Evolutionary conservation across 2,888 invertebrate genomes (phyloP), one percentile per base, ranked within the genome.

Genomic region (Drosophila buzzatii): DNA sequence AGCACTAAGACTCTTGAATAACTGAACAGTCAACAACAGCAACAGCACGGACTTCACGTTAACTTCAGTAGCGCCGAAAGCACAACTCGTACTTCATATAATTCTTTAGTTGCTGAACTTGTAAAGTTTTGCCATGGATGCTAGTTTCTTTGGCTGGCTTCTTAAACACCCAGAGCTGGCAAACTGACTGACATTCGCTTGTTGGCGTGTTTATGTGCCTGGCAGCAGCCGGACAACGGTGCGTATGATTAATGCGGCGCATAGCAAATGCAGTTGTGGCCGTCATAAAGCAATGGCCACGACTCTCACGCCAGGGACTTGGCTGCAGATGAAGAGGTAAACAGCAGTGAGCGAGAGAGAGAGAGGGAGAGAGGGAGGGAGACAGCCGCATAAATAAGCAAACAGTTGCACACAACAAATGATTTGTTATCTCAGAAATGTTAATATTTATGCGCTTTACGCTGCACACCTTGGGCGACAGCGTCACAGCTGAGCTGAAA

Each of bases 201-300:
- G 52, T 41, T 62, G 70, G 47, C 53, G 49, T 73, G 70, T 64
- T 65, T 63, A 52, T 73, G 55, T 44, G 73, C 57, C 42, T 37
- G 20, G 58, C 61, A 55, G 56, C 58, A 44, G 57, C 49, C 76
- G 78, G 80, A 75, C 80, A 41, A 70, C 67, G 67, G 79, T 80
- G 80, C 80, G 82, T 80, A 80, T 80, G 82, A 81, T 82, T 80
- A 80, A 80, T 81, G 75, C 71, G 61, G 65, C 65, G 56, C 73
- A 61, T 42, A 52, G 53, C 71, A 79, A 79, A 52, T 72, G 72
- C 72, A 80, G 65, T 62, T 79, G 73, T 70, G 73, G 73, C 45
- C 68, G 55, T 53, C 53, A 20, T 18, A 23, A 9, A 27, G 67
- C 67, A 12, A 37, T 18, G 44, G 44, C 56, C 49, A 4, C 27